Evolutionary conservation across 2,113 vertebrate genomes (phyloP), one percentile per base, ranked within the genome.

Genomic region (Nibea albiflora): DNA sequence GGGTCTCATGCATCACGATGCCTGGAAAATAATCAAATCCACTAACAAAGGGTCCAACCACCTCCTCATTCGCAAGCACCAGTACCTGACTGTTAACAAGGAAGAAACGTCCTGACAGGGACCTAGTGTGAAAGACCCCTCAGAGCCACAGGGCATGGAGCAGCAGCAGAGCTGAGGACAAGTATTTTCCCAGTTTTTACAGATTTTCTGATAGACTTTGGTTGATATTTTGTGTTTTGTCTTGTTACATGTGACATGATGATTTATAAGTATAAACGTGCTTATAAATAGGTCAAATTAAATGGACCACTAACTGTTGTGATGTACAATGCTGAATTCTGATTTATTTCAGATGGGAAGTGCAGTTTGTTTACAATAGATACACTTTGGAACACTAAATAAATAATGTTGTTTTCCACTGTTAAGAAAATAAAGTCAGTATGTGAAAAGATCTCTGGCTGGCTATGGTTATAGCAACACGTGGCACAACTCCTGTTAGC

Each of bases 21-120:
- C 97, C 89, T 99, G 98, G 97, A 98, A 96, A 85, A 93, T 97
- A 50, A 96, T 99, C 90, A 98, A 97, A 91, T 95, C 95, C 28
- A 95, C 96, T 46, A 94, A 95, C 1, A 96, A 97, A 76, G 97
- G 97, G 3, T 95, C 96, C 7, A 97, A 97, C 76, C 95, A 95
- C 17, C 85, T 99, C 57, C 87, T 97, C 3, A 96, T 98, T 68
- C 94, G 95, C 83, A 98, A 96, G 85, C 94, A 39, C 94, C 28
- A 94, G 93, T 60, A 94, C 94, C 82, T 91, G 95, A 4, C 92
- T 94, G 31, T 68, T 46, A 53, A 20, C 14, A 35, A 6, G 12
- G 12, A 47, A 22, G 49, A 53, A n/a, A 66, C 14, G 3, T 60
- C 10, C 14, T 54, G 46, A 62, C 4, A 17, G 17, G 52, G 52